A percentile compares a stretch with the other conserved stretches of the same genome.
Evolutionary conservation across 2,113 vertebrate species (phyloP).

Genomic region (Raja brachyura): DNA sequence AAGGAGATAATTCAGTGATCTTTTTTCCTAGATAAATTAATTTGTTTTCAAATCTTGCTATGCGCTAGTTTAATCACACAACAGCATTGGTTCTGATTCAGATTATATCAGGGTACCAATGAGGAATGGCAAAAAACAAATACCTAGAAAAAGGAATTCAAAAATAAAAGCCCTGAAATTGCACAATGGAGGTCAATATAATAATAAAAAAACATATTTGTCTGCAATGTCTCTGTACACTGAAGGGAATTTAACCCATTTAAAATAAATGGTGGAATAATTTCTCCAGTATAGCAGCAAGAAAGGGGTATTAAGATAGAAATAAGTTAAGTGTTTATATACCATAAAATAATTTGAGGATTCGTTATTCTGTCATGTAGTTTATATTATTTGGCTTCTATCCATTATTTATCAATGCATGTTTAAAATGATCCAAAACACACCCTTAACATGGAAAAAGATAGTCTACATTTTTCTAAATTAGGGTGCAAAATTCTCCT

Average conservation of each 20-base stretch:
- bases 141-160: not conserved
- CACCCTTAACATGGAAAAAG: not conserved
- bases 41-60: not conserved
- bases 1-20: not conserved
- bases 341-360: not conserved
- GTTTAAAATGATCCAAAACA: conserved; percentile 24
- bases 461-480: conserved; percentile 15
- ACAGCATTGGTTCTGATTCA: not conserved
- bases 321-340: not conserved
- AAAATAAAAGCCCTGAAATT: not conserved
- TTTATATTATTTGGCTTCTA: not conserved
- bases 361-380: not conserved
- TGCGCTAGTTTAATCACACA: not conserved
- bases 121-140: conserved; percentile 16
- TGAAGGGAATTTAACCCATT: not conserved
- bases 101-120: not conserved
- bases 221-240: not conserved
- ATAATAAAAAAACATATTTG: not conserved
- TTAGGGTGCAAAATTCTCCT: conserved; percentile 17
- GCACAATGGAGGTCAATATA: not conserved
- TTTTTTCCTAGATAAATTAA: not conserved
- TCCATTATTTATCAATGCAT: conserved; percentile 35
- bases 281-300: not conserved
- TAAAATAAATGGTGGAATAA: not conserved
- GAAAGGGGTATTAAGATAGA: not conserved